Percentiles rank a stretch among this genome's conserved stretches.
phyloP scores from a whole-genome alignment of 2,797 vertebrate species.

The Phrynocephalus guinanensis region DNA sequence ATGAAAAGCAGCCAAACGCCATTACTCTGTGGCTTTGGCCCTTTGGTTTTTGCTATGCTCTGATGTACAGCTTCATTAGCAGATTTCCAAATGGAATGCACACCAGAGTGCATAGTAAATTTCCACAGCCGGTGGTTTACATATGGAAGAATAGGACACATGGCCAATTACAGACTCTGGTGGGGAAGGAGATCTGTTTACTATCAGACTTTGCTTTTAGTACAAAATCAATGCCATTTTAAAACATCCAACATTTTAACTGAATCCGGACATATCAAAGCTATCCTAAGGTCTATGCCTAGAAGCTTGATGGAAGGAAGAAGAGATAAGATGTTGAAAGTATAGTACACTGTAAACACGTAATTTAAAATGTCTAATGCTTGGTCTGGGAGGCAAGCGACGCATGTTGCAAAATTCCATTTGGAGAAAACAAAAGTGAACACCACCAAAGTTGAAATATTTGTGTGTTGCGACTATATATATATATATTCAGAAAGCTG shows the following conservation, averaged over 20 bases:
- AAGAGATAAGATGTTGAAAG: neutral
- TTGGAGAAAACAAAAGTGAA: neutral
- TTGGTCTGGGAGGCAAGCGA: constrained; percentile 8
- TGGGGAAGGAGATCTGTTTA: constrained; percentile 40
- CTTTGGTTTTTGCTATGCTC: constrained; percentile 64
- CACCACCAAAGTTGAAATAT: neutral
- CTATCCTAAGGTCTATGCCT: neutral
- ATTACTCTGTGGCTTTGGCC: constrained; percentile 62
- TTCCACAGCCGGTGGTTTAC: constrained; percentile 8
- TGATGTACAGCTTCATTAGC: constrained; percentile 67
- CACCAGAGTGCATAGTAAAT: constrained; percentile 45
- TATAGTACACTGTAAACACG: constrained; percentile 26
- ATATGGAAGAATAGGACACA: constrained; percentile 23
- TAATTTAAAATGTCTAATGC: neutral
- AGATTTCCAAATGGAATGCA: constrained; percentile 50
- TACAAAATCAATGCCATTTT: neutral
- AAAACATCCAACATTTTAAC: constrained; percentile 39
- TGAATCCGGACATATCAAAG: constrained; percentile 24
- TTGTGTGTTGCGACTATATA: no score
- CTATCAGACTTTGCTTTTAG: constrained; percentile 27
- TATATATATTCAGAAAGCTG: neutral
- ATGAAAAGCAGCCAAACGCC: constrained; percentile 74
- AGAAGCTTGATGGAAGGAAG: neutral
- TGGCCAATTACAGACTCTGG: neutral
- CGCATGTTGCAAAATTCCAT: neutral